phyloP scores from a whole-genome alignment of 2,113 vertebrate genomes.

The Eulemur macaco region DNA sequence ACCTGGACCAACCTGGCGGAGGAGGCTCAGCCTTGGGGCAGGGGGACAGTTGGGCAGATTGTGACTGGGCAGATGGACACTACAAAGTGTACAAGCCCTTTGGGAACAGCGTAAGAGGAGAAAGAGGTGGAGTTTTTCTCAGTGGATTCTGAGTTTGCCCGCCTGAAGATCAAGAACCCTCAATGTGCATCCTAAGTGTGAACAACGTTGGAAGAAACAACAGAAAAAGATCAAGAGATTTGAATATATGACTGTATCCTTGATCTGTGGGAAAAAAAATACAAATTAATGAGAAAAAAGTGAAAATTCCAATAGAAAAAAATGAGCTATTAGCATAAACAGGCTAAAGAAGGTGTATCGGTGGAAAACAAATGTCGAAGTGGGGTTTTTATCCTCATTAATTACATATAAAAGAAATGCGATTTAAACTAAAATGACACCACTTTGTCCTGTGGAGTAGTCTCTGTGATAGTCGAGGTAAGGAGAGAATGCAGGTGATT shows the following conservation, averaged over 20 bases:
- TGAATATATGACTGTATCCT: no score
- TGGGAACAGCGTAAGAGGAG: neutral
- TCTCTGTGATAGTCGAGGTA: no score
- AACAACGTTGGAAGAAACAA: neutral
- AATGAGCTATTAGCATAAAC: neutral
- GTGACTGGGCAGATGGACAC: no score
- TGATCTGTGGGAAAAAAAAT: neutral
- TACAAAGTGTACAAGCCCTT: neutral
- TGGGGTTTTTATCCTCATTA: neutral
- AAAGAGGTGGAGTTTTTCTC: neutral
- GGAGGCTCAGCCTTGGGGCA: fast-evolving
- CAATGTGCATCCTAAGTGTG: no score
- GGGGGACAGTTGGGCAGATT: no score
- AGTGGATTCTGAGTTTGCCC: neutral
- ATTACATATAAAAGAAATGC: neutral
- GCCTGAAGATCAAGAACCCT: neutral
- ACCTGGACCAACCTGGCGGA: no score
- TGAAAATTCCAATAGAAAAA: neutral
- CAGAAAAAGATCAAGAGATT: neutral
- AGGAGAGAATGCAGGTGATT: no score
- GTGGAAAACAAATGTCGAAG: neutral
- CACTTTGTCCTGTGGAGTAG: no score
- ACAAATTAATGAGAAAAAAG: neutral
- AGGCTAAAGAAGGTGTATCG: neutral
- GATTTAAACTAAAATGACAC: no score